Evolutionary conservation across 2,888 invertebrate species (phyloP).

Genomic region (Scaptomyza reducta): DNA sequence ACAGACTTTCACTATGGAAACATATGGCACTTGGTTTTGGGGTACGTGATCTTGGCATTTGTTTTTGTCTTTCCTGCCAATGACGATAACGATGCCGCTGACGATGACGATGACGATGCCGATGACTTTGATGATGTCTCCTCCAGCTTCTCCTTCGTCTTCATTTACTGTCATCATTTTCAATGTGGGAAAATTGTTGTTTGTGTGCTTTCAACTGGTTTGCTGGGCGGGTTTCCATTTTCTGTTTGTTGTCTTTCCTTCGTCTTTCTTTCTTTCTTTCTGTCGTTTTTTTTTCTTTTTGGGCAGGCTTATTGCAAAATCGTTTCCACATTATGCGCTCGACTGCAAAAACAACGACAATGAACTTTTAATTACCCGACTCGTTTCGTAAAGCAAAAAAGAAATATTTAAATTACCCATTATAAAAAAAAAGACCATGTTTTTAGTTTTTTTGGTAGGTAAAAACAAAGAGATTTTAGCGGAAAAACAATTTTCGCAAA

Average conservation of each 20-base stretch:
- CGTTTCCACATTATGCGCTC: conserved; percentile 65
- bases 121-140: conserved; percentile 44
- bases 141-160: conserved; percentile 27
- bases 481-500: conserved; percentile 43
- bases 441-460: neutral
- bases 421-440: conserved; percentile 14
- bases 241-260: conserved; percentile 13
- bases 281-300: conserved; percentile 4
- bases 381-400: conserved; percentile 64
- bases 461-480: conserved; percentile 33
- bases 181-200: conserved; percentile 63
- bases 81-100: conserved; percentile 20
- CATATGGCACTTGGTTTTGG: conserved; percentile 15
- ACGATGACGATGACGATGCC: conserved; percentile 31
- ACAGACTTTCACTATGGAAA: conserved; percentile 55
- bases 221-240: conserved; percentile 54
- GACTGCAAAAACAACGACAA: conserved; percentile 53
- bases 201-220: conserved; percentile 46
- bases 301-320: conserved; percentile 71
- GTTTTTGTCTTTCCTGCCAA: conserved; percentile 33
- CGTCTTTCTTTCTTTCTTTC: conserved; percentile 6
- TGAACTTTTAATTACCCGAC: conserved; percentile 76
- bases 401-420: conserved; percentile 50
- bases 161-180: conserved; percentile 55
- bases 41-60: conserved; percentile 53